These are phyloP conservation scores for Smutsia gigantea DNA, from an alignment of 2,797 vertebrate species.

Conservation along the genomic window DNA sequence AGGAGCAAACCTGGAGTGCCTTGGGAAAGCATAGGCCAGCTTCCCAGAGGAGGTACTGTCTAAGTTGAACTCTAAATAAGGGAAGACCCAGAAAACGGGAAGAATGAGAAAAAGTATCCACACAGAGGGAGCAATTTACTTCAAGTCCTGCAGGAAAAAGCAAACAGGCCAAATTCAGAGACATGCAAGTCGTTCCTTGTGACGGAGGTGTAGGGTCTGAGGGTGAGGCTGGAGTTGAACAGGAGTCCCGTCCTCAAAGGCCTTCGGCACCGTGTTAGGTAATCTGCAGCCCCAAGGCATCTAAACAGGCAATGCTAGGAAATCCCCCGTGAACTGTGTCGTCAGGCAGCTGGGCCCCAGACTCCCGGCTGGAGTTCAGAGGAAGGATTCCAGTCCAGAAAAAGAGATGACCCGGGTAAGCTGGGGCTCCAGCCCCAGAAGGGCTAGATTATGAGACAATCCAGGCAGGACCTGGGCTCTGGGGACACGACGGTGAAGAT, in stretches of 20 bases:
- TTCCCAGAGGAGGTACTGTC: background rate
- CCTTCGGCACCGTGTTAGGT: fast-evolving
- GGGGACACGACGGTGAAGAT: background rate
- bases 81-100: background rate
- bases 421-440: background rate
- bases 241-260: background rate
- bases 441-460: background rate
- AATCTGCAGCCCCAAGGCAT: background rate
- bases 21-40: background rate
- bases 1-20: background rate
- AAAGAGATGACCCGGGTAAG: background rate
- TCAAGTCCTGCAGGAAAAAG: background rate
- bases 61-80: background rate
- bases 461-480: background rate
- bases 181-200: background rate
- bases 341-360: background rate
- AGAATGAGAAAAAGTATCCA: background rate
- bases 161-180: background rate
- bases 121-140: background rate
- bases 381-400: background rate
- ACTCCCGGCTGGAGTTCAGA: background rate
- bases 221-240: background rate
- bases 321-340: background rate
- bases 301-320: too few species aligned
- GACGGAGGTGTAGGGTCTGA: background rate